Evolutionary conservation across 2,113 vertebrate species (phyloP), one percentile per base, ranked within the genome.

Genomic region (Formicarius rufipectus): DNA sequence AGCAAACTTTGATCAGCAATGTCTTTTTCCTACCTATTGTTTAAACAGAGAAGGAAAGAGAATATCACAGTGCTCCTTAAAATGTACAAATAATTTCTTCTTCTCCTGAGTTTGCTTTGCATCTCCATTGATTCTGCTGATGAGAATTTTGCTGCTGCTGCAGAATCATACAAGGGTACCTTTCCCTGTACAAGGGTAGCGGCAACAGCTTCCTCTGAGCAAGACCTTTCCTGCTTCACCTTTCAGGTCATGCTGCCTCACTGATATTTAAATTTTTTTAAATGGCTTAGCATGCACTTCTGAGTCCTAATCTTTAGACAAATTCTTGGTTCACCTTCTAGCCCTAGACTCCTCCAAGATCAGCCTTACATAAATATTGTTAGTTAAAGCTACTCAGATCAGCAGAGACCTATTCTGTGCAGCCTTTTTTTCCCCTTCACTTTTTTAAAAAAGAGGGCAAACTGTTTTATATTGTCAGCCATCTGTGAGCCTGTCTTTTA

Each of bases 401-500:
- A 96, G 92, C n/a, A 74, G 92, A 96, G 88, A 96, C 71, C 79
- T 84, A 86, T 96, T 95, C 56, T 49, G 69, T 94, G 68, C 85
- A 96, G 87, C 35, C 35, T 89, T 95, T 96, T 89, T 71, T 7
- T 2, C 35, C 52, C 24, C 16, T 28, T 22, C 7, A 3, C 10
- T 55, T 72, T 90, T 90, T 92, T 40, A 4, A 0, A 5, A 86
- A 87, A 85, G 90, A 89, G 84, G 95, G 63, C 73, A 97, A 96
- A 97, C 97, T 95, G 95, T 97, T 98, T 98, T 97, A 97, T 98
- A 98, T 98, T 69, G 25, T 98, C 97, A 98, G 53, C 98, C 98
- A 98, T 98, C 98, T 98, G 98, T 98, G 98, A 98, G 97, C 87
- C 97, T 97, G 97, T 98, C 97, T 98, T 97, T 98, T 95, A 98